These are phyloP conservation scores for Gobius niger DNA, from an alignment of 2,113 vertebrate genomes.

Conservation along the genomic window DNA sequence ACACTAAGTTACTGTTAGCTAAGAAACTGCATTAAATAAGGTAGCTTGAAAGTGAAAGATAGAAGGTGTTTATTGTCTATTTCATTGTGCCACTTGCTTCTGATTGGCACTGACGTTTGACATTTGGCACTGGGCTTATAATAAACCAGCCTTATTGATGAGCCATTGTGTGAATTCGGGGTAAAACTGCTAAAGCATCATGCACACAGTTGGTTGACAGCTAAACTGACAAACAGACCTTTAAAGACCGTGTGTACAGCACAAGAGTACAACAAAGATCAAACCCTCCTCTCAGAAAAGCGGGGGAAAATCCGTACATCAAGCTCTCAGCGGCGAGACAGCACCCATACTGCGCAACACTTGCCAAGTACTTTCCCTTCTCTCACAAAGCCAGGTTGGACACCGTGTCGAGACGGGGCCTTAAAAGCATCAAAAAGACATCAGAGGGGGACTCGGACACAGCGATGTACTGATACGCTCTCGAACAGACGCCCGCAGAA, in stretches of 20 bases:
- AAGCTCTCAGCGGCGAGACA: constrained; percentile 36
- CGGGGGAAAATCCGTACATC: neutral
- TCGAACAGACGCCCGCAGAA: constrained; percentile 15
- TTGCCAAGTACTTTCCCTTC: constrained; percentile 17
- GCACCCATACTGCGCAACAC: constrained; percentile 10
- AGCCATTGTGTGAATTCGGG: no score
- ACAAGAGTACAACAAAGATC: constrained; percentile 56
- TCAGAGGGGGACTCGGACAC: constrained; percentile 34
- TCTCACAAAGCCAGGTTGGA: constrained; percentile 43
- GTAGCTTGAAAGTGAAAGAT: no score
- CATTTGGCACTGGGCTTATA: no score
- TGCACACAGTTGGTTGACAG: neutral
- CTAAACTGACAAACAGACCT: constrained; percentile 13
- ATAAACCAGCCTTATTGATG: no score
- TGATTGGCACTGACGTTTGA: no score
- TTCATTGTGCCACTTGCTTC: no score
- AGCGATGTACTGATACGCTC: constrained; percentile 20
- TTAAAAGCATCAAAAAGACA: constrained; percentile 55
- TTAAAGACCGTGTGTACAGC: constrained; percentile 24
- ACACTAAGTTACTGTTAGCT: no score
- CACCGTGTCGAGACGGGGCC: constrained; percentile 25
- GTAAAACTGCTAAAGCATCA: neutral
- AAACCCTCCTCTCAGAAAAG: constrained; percentile 25
- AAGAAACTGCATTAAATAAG: no score
- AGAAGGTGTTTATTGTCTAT: no score